Evolutionary conservation across 2,113 vertebrate genomes (phyloP).

Genomic region (Hydrolagus affinis): DNA sequence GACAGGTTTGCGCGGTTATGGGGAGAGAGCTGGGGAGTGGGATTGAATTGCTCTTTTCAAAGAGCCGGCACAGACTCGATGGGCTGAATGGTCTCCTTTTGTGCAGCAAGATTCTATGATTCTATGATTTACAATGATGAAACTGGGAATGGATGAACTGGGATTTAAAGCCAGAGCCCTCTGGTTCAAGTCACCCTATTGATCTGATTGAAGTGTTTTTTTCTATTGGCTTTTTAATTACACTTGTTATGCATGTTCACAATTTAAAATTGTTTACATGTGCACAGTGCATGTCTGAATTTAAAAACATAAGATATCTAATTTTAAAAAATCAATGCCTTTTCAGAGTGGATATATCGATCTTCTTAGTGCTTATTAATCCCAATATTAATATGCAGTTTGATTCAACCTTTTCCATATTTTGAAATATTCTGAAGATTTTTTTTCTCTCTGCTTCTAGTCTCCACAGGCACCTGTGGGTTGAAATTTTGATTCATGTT

Average conservation of each 20-base stretch:
- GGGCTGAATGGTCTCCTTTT: too few relatives aligned
- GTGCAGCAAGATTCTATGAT: too few relatives aligned
- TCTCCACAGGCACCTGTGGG: constrained; percentile 41
- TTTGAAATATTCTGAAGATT: not conserved
- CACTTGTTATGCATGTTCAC: not conserved
- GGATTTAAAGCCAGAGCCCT: too few relatives aligned
- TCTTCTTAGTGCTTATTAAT: not conserved
- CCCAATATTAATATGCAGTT: constrained; percentile 3
- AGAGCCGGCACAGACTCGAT: too few relatives aligned
- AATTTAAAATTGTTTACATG: too few relatives aligned
- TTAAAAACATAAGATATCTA: not conserved
- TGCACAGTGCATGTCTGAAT: not conserved
- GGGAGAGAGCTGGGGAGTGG: too few relatives aligned
- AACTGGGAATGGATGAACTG: too few relatives aligned
- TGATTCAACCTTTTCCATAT: not conserved
- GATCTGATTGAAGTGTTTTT: too few relatives aligned
- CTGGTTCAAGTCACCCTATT: too few relatives aligned
- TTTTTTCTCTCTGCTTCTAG: not conserved
- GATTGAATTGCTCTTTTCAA: too few relatives aligned
- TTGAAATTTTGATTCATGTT: constrained; percentile 48
- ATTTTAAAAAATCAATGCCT: not conserved
- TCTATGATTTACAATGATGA: too few relatives aligned
- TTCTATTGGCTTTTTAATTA: not conserved
- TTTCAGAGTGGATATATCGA: not conserved
- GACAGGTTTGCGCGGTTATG: too few relatives aligned